phyloP scores from a whole-genome alignment of 1,140 invertebrate genomes.

The Heliothis subflexa region DNA sequence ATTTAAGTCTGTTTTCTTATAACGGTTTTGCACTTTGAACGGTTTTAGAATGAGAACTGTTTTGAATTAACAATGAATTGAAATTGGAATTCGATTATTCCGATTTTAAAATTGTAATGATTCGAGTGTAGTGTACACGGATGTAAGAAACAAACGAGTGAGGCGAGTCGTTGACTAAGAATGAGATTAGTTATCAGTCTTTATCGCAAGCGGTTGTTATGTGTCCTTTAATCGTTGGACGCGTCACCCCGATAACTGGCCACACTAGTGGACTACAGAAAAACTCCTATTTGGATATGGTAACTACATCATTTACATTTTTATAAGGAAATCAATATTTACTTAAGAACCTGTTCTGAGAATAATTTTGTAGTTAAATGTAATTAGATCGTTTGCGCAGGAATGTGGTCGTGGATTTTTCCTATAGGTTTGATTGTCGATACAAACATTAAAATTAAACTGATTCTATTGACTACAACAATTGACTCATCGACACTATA shows the following conservation, averaged over 20 bases:
- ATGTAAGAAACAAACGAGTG: conserved; percentile 72
- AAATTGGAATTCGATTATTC: not conserved
- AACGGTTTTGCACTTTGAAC: no score
- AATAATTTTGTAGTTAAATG: not conserved
- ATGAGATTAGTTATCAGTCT: conserved; percentile 81
- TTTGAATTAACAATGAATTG: conserved; percentile 20
- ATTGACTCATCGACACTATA: no score
- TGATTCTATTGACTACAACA: no score
- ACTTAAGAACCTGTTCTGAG: not conserved
- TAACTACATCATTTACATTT: not conserved
- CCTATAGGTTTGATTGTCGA: not conserved
- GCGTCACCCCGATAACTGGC: conserved; percentile 75
- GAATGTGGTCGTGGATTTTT: conserved; percentile 7
- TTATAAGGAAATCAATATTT: conserved; percentile 3
- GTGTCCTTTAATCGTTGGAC: conserved; percentile 79
- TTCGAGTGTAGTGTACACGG: conserved; percentile 50
- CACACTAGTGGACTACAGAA: conserved; percentile 54
- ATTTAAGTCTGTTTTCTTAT: no score
- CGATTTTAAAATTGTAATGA: conserved; percentile 7
- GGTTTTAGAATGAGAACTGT: no score
- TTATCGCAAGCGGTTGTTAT: conserved; percentile 80
- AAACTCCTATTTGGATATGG: conserved; percentile 45
- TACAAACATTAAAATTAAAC: not conserved
- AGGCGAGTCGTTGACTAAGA: conserved; percentile 71
- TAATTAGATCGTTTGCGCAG: not conserved